phyloP scores from a whole-genome alignment of 2,888 invertebrate genomes.

The Torymus aiolomorphi region DNA sequence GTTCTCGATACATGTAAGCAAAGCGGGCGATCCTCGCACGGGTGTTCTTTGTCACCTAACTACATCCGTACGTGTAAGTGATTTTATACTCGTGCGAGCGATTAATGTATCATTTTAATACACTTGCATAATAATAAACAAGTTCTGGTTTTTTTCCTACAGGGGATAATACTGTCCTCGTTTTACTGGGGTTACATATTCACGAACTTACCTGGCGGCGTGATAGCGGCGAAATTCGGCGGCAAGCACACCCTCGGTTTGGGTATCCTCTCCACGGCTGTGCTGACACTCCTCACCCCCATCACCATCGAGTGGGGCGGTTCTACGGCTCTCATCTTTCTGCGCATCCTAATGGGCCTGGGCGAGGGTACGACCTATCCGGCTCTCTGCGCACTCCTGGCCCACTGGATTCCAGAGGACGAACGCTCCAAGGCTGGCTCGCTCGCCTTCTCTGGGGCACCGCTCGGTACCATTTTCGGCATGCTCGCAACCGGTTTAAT shows the following conservation, averaged over 20 bases:
- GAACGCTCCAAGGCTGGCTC: slow-evolving; percentile 85
- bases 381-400: slow-evolving; percentile 87
- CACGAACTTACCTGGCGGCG: slow-evolving; percentile 89
- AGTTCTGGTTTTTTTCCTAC: neutral
- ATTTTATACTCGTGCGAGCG: too few species aligned
- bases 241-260: slow-evolving; percentile 90
- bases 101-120: too few species aligned
- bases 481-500: slow-evolving; percentile 83
- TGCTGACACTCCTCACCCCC: slow-evolving; percentile 89
- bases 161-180: slow-evolving; percentile 87
- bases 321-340: slow-evolving; percentile 83
- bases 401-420: slow-evolving; percentile 87
- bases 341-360: slow-evolving; percentile 87
- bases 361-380: slow-evolving; percentile 92
- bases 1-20: too few species aligned
- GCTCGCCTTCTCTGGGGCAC: slow-evolving; percentile 86
- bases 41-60: too few species aligned
- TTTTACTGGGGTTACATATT: slow-evolving; percentile 92
- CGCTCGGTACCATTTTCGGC: slow-evolving; percentile 80
- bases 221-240: slow-evolving; percentile 87
- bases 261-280: slow-evolving; percentile 88
- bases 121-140: neutral
- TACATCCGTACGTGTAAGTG: too few species aligned
- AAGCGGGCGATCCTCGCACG: too few species aligned
- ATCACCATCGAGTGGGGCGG: slow-evolving; percentile 82